phyloP scores from a whole-genome alignment of 2,113 vertebrate species.

The Actenoides lindsayi region DNA sequence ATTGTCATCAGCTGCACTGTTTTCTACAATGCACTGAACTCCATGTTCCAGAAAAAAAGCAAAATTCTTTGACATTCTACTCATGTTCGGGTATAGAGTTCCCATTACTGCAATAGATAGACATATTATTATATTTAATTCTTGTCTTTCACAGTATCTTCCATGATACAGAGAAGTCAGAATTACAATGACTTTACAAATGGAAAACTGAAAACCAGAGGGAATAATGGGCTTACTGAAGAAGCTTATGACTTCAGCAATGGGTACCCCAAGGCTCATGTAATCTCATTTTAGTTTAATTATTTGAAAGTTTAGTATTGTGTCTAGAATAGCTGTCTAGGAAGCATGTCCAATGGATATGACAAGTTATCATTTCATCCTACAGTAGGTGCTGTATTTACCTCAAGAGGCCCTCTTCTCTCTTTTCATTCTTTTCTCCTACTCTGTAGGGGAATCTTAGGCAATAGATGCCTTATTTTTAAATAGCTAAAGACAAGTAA shows the following conservation, averaged over 20 bases:
- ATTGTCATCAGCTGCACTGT: not conserved
- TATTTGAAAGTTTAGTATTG: not conserved
- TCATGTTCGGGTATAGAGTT: not conserved
- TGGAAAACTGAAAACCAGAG: not conserved
- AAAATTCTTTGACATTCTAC: not conserved
- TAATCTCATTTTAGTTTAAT: not conserved
- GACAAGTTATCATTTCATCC: not conserved
- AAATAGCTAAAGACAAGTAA: not conserved
- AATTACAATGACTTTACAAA: not conserved
- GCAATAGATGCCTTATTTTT: not conserved
- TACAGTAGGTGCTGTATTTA: not conserved
- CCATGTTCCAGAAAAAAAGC: not conserved
- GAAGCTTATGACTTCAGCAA: not conserved
- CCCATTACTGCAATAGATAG: not conserved
- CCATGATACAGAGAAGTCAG: not conserved
- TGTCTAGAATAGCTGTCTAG: not conserved
- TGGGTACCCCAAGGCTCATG: not conserved
- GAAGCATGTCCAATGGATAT: not conserved
- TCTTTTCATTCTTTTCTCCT: not conserved
- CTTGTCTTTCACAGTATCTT: not conserved
- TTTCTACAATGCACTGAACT: not conserved
- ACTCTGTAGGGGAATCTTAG: not conserved
- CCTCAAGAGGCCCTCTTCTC: not conserved
- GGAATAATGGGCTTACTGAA: not conserved
- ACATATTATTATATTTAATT: not conserved